phyloP scores from a whole-genome alignment of 2,888 invertebrate genomes.

The Dasypogon diadema region DNA sequence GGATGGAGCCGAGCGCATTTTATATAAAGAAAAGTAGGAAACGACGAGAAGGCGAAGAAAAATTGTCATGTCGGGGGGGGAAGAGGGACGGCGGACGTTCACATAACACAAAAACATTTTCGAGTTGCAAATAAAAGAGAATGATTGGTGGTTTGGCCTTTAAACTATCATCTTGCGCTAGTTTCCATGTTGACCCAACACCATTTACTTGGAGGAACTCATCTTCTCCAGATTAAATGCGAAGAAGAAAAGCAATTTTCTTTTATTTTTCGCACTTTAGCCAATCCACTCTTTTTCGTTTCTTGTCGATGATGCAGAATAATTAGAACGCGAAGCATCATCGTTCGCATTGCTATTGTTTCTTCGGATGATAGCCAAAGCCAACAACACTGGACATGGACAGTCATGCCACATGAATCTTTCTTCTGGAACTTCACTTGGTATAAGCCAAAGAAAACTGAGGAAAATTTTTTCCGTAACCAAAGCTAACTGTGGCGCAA shows the following conservation, averaged over 20 bases:
- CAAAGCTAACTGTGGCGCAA: not conserved
- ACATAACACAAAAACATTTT: constrained; percentile 24
- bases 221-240: not conserved
- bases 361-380: not conserved
- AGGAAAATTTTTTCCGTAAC: not conserved
- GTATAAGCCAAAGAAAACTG: not conserved
- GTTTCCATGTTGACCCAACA: constrained; percentile 24
- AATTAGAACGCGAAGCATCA: constrained; percentile 44
- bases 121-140: constrained; percentile 28
- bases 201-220: constrained; percentile 17
- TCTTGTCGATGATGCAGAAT: constrained; percentile 31
- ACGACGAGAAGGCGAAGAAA: constrained; percentile 13
- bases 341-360: constrained; percentile 7
- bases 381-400: not conserved
- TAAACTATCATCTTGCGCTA: constrained; percentile 32
- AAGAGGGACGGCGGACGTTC: not conserved
- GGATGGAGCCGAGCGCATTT: not conserved
- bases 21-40: constrained; percentile 8
- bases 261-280: constrained; percentile 12
- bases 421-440: not conserved
- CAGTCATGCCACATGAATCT: not conserved
- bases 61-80: constrained; percentile 4
- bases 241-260: constrained; percentile 12
- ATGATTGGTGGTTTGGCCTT: not conserved
- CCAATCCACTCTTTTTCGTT: constrained; percentile 1